Evolutionary conservation across 2,113 vertebrate species (phyloP).

Genomic region (Seriola dumerili): DNA sequence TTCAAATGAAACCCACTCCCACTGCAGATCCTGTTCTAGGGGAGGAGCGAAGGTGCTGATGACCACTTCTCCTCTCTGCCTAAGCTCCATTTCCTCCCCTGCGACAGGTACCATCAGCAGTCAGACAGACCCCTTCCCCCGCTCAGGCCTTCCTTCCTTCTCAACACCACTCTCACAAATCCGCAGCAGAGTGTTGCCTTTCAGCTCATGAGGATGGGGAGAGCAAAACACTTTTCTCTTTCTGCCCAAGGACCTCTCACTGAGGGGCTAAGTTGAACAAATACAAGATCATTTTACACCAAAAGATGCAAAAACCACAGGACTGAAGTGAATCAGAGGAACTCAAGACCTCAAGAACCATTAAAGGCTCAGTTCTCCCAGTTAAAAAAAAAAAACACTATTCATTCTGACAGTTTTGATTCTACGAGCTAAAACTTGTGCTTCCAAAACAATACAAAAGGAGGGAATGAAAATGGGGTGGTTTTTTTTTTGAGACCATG

Average conservation of each 20-base stretch:
- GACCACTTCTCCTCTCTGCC: constrained; percentile 60
- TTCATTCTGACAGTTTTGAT: too few species aligned
- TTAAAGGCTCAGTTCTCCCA: too few species aligned
- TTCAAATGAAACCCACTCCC: constrained; percentile 69
- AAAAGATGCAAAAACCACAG: not conserved
- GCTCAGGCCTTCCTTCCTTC: constrained; percentile 58
- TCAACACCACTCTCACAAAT: constrained; percentile 66
- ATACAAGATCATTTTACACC: not conserved
- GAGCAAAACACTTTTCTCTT: constrained; percentile 6
- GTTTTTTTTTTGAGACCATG: too few species aligned
- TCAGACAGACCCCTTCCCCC: constrained; percentile 81
- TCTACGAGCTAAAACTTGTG: too few species aligned
- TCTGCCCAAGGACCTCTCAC: not conserved
- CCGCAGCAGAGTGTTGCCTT: constrained; percentile 51
- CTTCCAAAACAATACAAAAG: too few species aligned
- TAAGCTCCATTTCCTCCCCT: constrained; percentile 87
- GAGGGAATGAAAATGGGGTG: too few species aligned
- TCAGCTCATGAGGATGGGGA: constrained; percentile 18
- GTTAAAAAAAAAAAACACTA: too few species aligned
- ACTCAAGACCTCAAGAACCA: not conserved
- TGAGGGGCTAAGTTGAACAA: not conserved
- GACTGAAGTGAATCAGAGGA: not conserved
- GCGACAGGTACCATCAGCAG: constrained; percentile 91
- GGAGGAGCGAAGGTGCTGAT: constrained; percentile 64
- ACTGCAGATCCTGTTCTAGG: constrained; percentile 38